A percentile compares a stretch with the other conserved stretches of the same genome.
These are phyloP conservation scores for Axis porcinus DNA, from an alignment of 2,113 vertebrate genomes.

Conservation along the genomic window DNA sequence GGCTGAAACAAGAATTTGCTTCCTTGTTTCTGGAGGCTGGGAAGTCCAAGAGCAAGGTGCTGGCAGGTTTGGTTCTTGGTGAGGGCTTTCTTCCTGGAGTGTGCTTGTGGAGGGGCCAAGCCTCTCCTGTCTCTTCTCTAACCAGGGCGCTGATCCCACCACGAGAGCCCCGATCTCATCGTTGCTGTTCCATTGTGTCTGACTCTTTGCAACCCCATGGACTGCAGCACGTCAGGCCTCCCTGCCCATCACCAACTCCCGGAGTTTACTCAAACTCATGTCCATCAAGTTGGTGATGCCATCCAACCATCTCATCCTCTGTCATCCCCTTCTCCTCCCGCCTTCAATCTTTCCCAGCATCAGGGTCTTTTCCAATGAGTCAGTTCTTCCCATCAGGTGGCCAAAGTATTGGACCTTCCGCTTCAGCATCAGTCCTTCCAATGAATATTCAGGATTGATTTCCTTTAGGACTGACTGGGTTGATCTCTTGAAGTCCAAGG, in stretches of 20 bases:
- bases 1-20: background rate
- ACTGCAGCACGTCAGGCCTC: fast-evolving
- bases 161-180: fast-evolving
- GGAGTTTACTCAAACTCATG: background rate
- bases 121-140: background rate
- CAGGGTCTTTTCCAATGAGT: background rate
- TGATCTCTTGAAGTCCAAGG: background rate
- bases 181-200: background rate
- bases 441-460: background rate
- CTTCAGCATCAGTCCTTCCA: background rate
- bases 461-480: background rate
- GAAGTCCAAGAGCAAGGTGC: background rate
- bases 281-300: background rate
- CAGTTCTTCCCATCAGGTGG: fast-evolving
- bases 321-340: background rate
- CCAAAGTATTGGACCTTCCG: background rate
- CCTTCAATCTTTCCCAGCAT: background rate
- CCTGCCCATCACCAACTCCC: background rate
- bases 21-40: background rate
- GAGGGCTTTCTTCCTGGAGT: background rate
- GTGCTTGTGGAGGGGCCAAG: too few relatives aligned
- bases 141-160: background rate
- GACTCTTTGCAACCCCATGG: background rate
- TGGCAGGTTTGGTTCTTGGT: background rate
- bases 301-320: background rate